Percentiles rank a stretch among this genome's conserved stretches.
These are phyloP conservation scores for Morone chrysops DNA, from an alignment of 2,113 vertebrate species.

Conservation along the genomic window DNA sequence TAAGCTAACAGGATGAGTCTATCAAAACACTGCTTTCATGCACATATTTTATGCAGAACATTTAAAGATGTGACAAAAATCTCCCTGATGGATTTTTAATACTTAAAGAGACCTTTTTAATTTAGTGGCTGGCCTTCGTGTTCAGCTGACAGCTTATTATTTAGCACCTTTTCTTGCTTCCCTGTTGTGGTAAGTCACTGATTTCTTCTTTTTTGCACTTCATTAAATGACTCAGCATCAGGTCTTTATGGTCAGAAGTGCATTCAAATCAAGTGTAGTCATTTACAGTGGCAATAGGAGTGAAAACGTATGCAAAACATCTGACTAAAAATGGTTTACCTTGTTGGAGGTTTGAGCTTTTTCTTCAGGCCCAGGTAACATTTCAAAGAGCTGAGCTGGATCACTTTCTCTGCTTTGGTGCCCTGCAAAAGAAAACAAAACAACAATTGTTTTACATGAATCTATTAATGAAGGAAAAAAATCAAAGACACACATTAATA, in stretches of 20 bases:
- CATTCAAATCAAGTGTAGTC: too few relatives aligned
- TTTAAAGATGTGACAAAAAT: not conserved
- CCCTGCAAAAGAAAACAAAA: slow-evolving; percentile 80
- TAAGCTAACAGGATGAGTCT: not conserved
- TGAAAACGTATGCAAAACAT: too few relatives aligned
- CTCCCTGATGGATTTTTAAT: not conserved
- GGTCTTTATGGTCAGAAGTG: too few relatives aligned
- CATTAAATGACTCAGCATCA: too few relatives aligned
- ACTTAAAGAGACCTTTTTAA: not conserved
- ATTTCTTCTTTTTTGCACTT: not conserved
- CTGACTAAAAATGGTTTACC: slow-evolving; percentile 38
- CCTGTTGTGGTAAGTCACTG: not conserved
- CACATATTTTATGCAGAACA: not conserved
- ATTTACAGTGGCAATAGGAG: too few relatives aligned
- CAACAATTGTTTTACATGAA: not conserved
- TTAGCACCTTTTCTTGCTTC: not conserved
- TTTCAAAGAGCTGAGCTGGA: slow-evolving; percentile 87
- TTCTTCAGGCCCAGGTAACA: slow-evolving; percentile 94
- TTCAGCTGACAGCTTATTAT: not conserved
- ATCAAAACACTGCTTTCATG: not conserved
- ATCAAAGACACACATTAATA: not conserved
- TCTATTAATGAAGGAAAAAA: not conserved
- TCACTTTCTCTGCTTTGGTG: slow-evolving; percentile 90
- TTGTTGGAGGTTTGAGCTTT: slow-evolving; percentile 91
- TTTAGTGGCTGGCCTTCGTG: not conserved